Evolutionary conservation across 2,113 vertebrate species (phyloP).

Genomic region (Probosciger aterrimus): DNA sequence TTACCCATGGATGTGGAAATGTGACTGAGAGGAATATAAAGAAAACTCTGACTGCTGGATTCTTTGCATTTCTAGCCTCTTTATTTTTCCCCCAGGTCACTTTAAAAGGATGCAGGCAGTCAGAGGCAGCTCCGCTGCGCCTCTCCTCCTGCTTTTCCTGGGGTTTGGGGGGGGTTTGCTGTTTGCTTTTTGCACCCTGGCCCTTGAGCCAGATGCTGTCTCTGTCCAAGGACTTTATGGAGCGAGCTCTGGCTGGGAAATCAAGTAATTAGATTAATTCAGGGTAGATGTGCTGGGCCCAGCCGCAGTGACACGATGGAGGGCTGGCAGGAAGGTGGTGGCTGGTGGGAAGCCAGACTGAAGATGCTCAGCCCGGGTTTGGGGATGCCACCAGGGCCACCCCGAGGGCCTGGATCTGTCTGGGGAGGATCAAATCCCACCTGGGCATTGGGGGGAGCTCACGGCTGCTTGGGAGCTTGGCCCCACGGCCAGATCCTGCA

Average conservation of each 20-base stretch:
- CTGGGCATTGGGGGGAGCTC: neutral
- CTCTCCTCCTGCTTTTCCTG: conserved; percentile 8
- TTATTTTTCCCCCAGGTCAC: conserved; percentile 68
- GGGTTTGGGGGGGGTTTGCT: neutral
- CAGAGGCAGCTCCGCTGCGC: neutral
- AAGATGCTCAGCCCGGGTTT: neutral
- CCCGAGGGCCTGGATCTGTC: rapidly evolving
- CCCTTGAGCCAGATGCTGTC: conserved; percentile 43
- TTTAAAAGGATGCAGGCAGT: conserved; percentile 66
- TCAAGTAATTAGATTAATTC: neutral
- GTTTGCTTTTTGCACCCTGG: conserved; percentile 41
- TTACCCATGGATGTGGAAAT: conserved; percentile 55
- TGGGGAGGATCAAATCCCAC: rapidly evolving
- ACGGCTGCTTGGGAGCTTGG: neutral
- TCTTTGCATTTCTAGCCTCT: conserved; percentile 67
- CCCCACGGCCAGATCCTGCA: neutral
- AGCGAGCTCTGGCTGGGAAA: conserved; percentile 45
- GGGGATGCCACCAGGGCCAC: neutral
- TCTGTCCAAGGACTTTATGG: conserved; percentile 35
- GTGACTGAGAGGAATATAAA: conserved; percentile 57
- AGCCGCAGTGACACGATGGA: neutral
- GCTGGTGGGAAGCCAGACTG: neutral
- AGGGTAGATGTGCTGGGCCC: neutral
- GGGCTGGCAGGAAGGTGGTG: neutral
- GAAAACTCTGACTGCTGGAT: conserved; percentile 55